phyloP scores from a whole-genome alignment of 2,797 vertebrate genomes.

The Hoplostethus atlanticus region DNA sequence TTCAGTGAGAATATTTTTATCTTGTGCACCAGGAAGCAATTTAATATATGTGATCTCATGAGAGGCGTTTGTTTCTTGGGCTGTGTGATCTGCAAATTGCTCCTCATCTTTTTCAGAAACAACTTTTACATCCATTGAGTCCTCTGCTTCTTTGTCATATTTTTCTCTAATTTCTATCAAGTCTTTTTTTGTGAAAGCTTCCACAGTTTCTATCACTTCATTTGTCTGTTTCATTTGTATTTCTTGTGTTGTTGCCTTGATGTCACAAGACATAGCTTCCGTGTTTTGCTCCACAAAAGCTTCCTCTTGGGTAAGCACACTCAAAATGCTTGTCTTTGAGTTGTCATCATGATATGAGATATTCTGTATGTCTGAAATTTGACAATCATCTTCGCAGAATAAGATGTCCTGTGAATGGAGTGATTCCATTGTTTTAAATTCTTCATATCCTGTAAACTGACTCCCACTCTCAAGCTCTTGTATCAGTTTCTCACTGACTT shows the following conservation, averaged over 20 bases:
- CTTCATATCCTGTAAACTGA: conserved; percentile 24
- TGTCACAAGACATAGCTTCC: not conserved
- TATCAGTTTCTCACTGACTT: conserved; percentile 16
- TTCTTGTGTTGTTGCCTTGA: not conserved
- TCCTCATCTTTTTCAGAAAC: conserved; percentile 23
- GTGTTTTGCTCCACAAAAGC: conserved; percentile 8
- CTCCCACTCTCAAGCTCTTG: conserved; percentile 16
- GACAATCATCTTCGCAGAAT: too few relatives aligned
- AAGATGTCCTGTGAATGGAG: too few relatives aligned
- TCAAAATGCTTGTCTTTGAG: not conserved
- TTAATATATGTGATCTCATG: conserved; percentile 1
- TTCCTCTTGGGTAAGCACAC: conserved; percentile 31
- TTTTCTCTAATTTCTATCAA: conserved; percentile 4
- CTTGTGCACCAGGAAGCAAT: conserved; percentile 4
- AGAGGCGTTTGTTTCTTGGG: conserved; percentile 8
- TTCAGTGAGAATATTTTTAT: not conserved
- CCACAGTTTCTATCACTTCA: not conserved
- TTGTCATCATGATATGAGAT: too few relatives aligned
- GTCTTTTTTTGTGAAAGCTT: not conserved
- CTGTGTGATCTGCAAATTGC: not conserved
- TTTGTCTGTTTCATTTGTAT: conserved; percentile 5
- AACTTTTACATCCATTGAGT: not conserved
- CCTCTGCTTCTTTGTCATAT: not conserved
- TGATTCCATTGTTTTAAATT: conserved; percentile 13
- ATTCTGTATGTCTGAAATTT: too few relatives aligned